Evolutionary conservation across 2,888 invertebrate species (phyloP).

Genomic region (Archips xylosteana): DNA sequence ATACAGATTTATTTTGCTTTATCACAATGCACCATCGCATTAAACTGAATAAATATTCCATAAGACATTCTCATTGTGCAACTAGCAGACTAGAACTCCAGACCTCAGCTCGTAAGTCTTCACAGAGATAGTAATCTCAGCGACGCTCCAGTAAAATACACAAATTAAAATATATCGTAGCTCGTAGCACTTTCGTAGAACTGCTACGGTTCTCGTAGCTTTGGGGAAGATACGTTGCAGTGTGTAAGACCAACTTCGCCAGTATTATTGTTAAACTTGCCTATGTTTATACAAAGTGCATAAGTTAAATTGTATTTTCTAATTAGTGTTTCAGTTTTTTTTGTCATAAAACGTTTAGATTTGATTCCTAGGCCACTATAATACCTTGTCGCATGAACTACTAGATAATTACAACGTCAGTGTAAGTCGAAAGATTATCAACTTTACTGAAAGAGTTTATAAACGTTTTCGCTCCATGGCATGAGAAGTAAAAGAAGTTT

Average conservation of each 20-base stretch:
- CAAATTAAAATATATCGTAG: constrained; percentile 39
- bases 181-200: constrained; percentile 32
- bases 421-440: too few relatives aligned
- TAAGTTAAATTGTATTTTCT: neutral
- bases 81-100: constrained; percentile 33
- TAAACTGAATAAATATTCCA: constrained; percentile 27
- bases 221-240: constrained; percentile 1
- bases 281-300: neutral
- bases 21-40: constrained; percentile 1
- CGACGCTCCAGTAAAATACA: constrained; percentile 30
- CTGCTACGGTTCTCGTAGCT: constrained; percentile 22
- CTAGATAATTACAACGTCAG: too few relatives aligned
- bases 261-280: neutral
- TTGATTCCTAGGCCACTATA: too few relatives aligned
- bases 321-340: too few relatives aligned
- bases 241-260: neutral
- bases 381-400: too few relatives aligned
- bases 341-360: too few relatives aligned
- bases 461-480: too few relatives aligned
- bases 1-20: neutral
- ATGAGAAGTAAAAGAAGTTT: too few relatives aligned
- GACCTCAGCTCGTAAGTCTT: constrained; percentile 31
- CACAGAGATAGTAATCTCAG: constrained; percentile 34
- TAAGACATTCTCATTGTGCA: constrained; percentile 36
- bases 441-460: too few relatives aligned